phyloP scores from a whole-genome alignment of 1,140 invertebrate genomes.

The Drosophila elegans region DNA sequence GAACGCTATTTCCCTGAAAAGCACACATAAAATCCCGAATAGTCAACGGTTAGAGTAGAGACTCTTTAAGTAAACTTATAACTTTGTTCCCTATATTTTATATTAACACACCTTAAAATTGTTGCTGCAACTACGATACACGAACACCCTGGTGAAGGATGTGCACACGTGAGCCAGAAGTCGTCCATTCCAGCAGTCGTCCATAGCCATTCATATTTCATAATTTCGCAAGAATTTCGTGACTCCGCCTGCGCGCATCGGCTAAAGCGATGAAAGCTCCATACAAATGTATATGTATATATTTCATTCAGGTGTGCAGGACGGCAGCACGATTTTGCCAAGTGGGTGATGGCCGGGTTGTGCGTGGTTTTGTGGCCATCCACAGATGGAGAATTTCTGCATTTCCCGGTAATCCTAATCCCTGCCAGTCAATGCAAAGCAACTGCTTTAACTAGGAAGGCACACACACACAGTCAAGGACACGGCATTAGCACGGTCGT shows the following conservation, averaged over 20 bases:
- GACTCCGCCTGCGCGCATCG: conserved; percentile 21
- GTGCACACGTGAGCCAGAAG: conserved; percentile 20
- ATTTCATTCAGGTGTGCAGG: conserved; percentile 6
- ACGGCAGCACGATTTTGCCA: neutral
- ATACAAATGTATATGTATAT: conserved; percentile 14
- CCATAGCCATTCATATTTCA: conserved; percentile 36
- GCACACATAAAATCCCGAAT: too few relatives aligned
- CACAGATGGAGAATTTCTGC: conserved; percentile 2
- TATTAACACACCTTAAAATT: too few relatives aligned
- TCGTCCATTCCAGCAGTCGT: conserved; percentile 21
- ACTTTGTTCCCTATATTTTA: too few relatives aligned
- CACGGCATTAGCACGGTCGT: neutral
- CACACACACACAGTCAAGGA: conserved; percentile 21
- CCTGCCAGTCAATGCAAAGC: conserved; percentile 17
- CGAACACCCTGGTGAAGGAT: neutral
- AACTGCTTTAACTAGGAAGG: neutral
- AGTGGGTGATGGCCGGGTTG: neutral
- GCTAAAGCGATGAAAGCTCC: conserved; percentile 40
- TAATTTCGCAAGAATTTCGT: conserved; percentile 29
- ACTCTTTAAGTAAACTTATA: too few relatives aligned
- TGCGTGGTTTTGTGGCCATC: neutral
- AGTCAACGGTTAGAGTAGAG: too few relatives aligned
- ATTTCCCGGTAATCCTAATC: conserved; percentile 47
- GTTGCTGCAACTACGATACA: neutral
- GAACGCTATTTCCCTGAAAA: too few relatives aligned